Evolutionary conservation across 1,140 invertebrate genomes (phyloP).

Genomic region (Daktulosphaira vitifoliae): DNA sequence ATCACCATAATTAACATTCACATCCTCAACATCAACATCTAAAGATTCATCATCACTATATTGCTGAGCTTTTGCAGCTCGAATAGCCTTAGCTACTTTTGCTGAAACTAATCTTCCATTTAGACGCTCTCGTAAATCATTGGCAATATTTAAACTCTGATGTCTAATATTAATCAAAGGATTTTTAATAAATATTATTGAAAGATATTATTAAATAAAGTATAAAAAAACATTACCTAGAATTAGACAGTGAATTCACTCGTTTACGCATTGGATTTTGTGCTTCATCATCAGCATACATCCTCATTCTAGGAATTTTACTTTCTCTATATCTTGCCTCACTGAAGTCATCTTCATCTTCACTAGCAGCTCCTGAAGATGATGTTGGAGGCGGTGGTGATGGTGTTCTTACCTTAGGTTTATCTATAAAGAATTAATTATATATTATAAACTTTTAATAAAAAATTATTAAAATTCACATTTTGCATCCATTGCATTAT

Average conservation of each 20-base stretch:
- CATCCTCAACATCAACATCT: slow-evolving; percentile 19
- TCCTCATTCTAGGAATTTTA: slow-evolving; percentile 27
- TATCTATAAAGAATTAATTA: background rate
- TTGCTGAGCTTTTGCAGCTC: slow-evolving; percentile 7
- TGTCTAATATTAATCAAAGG: slow-evolving; percentile 7
- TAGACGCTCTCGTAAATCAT: slow-evolving; percentile 18
- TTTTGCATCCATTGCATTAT: slow-evolving; percentile 30
- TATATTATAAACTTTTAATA: too few species aligned
- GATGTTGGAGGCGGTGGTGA: slow-evolving; percentile 23
- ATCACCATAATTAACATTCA: slow-evolving; percentile 2
- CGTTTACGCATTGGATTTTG: slow-evolving; percentile 4
- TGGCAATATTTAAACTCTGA: slow-evolving; percentile 13
- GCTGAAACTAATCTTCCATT: slow-evolving; percentile 19
- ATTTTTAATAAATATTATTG: too few species aligned
- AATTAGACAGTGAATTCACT: slow-evolving; percentile 16
- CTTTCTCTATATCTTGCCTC: slow-evolving; percentile 24
- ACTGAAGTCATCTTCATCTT: slow-evolving; percentile 20
- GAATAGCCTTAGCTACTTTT: slow-evolving; percentile 25
- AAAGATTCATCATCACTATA: slow-evolving; percentile 7
- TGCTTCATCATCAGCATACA: slow-evolving; percentile 23
- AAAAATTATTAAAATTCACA: background rate
- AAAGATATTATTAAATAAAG: too few species aligned
- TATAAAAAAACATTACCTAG: too few species aligned
- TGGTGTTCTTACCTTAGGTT: slow-evolving; percentile 18
- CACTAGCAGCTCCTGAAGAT: slow-evolving; percentile 28